phyloP scores from a whole-genome alignment of 2,113 vertebrate species.

The Protomyctophum bolini region DNA sequence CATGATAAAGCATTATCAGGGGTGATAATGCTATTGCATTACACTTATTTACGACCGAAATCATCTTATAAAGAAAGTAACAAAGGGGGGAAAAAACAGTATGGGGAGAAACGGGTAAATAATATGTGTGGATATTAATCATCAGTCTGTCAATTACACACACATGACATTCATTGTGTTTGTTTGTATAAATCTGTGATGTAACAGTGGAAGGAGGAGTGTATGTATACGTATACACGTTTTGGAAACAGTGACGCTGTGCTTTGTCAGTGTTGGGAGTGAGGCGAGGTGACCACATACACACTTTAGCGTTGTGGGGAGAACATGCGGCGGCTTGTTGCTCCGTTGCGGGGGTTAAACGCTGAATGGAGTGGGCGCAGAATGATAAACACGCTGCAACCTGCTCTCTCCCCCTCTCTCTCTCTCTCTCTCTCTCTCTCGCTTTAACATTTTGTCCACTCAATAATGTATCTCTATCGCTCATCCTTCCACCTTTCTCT shows the following conservation, averaged over 20 bases:
- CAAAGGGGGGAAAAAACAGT: too few relatives aligned
- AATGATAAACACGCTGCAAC: constrained; percentile 64
- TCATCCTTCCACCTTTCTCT: too few relatives aligned
- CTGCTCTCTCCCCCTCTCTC: constrained; percentile 22
- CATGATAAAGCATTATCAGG: too few relatives aligned
- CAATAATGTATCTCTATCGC: too few relatives aligned
- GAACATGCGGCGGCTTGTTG: constrained; percentile 67
- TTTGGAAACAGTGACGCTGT: constrained; percentile 71
- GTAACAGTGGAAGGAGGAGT: constrained; percentile 62
- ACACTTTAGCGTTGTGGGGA: constrained; percentile 45
- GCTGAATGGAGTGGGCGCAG: constrained; percentile 67
- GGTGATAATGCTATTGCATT: too few relatives aligned
- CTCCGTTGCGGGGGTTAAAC: constrained; percentile 38
- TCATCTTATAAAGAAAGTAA: too few relatives aligned
- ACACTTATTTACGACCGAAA: too few relatives aligned
- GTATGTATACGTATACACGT: background rate
- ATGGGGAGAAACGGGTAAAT: background rate
- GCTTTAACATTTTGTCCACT: too few relatives aligned
- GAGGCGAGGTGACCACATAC: constrained; percentile 51
- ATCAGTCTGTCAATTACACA: constrained; percentile 35
- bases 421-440: background rate
- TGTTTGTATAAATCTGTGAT: constrained; percentile 42
- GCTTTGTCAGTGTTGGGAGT: constrained; percentile 63
- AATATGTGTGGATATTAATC: background rate
- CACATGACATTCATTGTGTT: constrained; percentile 16